These are phyloP conservation scores for Falco columbarius DNA, from an alignment of 2,797 vertebrate species.

Conservation along the genomic window DNA sequence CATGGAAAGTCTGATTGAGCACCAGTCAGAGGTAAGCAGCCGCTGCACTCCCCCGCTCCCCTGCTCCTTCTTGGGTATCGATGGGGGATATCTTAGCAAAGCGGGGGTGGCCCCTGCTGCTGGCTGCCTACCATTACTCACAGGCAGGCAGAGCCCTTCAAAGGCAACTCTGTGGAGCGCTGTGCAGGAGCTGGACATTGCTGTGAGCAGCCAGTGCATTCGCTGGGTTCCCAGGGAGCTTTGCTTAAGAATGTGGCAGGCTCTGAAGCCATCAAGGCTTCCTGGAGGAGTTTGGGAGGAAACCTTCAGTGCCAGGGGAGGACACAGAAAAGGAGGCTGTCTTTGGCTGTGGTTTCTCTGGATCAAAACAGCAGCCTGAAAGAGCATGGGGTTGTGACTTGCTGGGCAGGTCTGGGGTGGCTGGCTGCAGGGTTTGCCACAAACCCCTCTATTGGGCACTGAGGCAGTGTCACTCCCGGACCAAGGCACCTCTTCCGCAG, in stretches of 20 bases:
- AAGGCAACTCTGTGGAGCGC: background rate
- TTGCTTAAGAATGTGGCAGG: background rate
- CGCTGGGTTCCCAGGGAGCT: rapidly evolving
- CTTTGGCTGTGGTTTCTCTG: background rate
- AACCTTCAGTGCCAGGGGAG: background rate
- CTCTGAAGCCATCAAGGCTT: background rate
- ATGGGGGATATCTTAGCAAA: background rate
- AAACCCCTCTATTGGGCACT: background rate
- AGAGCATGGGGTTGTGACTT: background rate
- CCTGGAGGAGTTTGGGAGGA: background rate
- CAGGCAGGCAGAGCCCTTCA: rapidly evolving
- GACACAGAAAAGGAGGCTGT: background rate
- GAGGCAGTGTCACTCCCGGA: background rate
- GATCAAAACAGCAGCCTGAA: background rate
- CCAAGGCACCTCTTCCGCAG: background rate
- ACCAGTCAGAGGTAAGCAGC: slow-evolving; percentile 83
- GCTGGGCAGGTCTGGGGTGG: rapidly evolving
- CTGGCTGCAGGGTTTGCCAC: background rate
- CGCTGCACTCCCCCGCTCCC: background rate
- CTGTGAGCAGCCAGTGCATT: background rate
- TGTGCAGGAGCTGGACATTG: background rate
- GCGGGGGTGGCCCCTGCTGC: background rate
- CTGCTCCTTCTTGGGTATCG: background rate
- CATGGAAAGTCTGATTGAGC: slow-evolving; percentile 85
- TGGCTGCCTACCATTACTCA: rapidly evolving